These are phyloP conservation scores for Marasmarcha lunaedactyla DNA, from an alignment of 2,888 invertebrate species.

Conservation along the genomic window DNA sequence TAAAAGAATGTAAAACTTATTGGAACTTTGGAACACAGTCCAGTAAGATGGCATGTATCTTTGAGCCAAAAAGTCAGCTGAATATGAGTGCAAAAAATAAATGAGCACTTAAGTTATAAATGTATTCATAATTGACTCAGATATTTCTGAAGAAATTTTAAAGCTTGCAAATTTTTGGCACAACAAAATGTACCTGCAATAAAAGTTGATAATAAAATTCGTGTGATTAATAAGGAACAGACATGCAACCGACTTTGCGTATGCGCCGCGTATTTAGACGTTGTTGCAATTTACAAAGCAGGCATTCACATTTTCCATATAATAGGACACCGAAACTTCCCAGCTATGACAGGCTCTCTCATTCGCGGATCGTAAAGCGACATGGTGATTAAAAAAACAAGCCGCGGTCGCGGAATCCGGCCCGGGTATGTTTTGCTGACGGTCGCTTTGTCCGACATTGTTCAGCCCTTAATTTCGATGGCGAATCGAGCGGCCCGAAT, in stretches of 20 bases:
- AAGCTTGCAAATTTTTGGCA: background rate
- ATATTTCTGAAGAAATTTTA: background rate
- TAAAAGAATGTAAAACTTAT: no score
- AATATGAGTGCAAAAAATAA: background rate
- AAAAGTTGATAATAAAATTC: background rate
- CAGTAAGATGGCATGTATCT: no score
- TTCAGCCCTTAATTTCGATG: slow-evolving; percentile 68
- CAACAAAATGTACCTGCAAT: background rate
- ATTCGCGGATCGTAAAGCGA: slow-evolving; percentile 59
- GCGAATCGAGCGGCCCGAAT: slow-evolving; percentile 63
- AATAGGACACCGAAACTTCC: slow-evolving; percentile 61
- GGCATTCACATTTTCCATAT: slow-evolving; percentile 60
- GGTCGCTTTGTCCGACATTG: slow-evolving; percentile 70
- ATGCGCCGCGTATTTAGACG: background rate
- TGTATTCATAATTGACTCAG: background rate
- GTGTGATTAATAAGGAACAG: background rate
- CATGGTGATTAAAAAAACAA: slow-evolving; percentile 59
- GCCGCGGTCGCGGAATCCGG: slow-evolving; percentile 60
- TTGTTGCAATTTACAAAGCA: slow-evolving; percentile 1
- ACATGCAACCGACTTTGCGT: background rate
- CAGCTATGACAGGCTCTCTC: slow-evolving; percentile 66
- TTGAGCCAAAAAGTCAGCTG: no score
- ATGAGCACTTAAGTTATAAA: background rate
- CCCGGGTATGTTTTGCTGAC: slow-evolving; percentile 63
- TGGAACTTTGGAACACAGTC: no score